Conservation (phyloP, 2,888 invertebrate species). For the Endotricha flammealis region DNA sequence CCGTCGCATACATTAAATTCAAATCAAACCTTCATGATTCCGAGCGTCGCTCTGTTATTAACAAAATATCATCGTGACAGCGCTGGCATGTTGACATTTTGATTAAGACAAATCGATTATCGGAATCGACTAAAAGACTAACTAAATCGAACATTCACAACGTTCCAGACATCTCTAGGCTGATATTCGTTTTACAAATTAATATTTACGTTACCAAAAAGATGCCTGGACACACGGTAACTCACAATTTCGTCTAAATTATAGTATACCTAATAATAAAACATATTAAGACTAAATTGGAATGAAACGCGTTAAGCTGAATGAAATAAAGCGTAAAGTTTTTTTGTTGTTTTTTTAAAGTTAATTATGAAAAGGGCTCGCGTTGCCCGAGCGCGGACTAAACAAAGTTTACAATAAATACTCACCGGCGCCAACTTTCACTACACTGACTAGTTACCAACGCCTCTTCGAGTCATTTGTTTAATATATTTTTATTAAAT, state of each 20-base stretch:
- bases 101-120: conserved; percentile 4
- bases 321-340: conserved; percentile 41
- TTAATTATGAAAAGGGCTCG: conserved; percentile 25
- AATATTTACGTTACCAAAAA: no score
- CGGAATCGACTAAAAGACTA: conserved; percentile 6
- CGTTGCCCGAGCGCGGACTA: conserved; percentile 40
- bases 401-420: conserved; percentile 71
- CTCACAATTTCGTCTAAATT: conserved; percentile 65
- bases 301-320: conserved; percentile 64
- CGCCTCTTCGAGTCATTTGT: conserved; percentile 67
- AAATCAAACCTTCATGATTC: conserved; percentile 31
- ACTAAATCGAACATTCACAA: conserved; percentile 12
- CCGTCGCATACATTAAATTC: conserved; percentile 25
- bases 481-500: conserved; percentile 74
- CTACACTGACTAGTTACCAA: conserved; percentile 46
- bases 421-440: conserved; percentile 44
- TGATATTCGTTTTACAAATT: no score
- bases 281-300: conserved; percentile 58
- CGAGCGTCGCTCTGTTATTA: conserved; percentile 21
- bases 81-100: conserved; percentile 5
- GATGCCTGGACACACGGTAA: conserved; percentile 33
- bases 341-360: conserved; percentile 34
- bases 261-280: conserved; percentile 58
- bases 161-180: background rate
- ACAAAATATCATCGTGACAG: conserved; percentile 18